Base-by-base conservation (phyloP, 2,888 invertebrate species). In the Heliconius charithonia region DNA sequence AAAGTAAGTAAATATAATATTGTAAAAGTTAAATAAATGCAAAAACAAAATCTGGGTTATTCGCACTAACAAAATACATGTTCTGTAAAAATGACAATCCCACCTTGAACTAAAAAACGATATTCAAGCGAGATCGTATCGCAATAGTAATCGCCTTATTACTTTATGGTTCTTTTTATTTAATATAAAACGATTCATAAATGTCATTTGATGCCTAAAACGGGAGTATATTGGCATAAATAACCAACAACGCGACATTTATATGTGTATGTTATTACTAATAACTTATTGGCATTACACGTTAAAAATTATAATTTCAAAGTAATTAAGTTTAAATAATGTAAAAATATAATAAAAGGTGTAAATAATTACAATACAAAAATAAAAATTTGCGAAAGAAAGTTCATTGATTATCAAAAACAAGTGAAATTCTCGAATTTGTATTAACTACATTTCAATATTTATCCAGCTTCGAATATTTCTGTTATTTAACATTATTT, bases 21-120 rank as follows among this genome's bases (percentile, higher is more conserved):
- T 45, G 16, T 25, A 69, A 25, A 27, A 9, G 9, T 25, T 7
- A 22, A 22, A 51, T 22, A 51, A n/a, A n/a, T n/a, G n/a, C n/a
- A n/a, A 51, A 51, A 51, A 51, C 51, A 51, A 51, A 51, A 9
- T 51, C 72, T 70, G 19, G 72, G 62, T 75, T 62, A 76, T 69
- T 27, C 56, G 71, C 51, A 72, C 71, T 75, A 77, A 65, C 65
- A 78, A 72, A 76, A 75, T 72, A 32, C 72, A 72, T 25, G 56
- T 72, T 59, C 56, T 59, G 56, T 59, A 72, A 80, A 70, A 78
- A 73, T 62, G 73, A 73, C 76, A 76, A 78, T 67, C 75, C 59
- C 72, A 80, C 80, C 80, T 80, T 80, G 80, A 80, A 79, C 79
- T 80, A 75, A 80, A 80, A 80, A 76, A 76, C 63, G 70, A 74